Evolutionary conservation across 2,797 vertebrate genomes (phyloP).

Genomic region (Coregonus suidteri): DNA sequence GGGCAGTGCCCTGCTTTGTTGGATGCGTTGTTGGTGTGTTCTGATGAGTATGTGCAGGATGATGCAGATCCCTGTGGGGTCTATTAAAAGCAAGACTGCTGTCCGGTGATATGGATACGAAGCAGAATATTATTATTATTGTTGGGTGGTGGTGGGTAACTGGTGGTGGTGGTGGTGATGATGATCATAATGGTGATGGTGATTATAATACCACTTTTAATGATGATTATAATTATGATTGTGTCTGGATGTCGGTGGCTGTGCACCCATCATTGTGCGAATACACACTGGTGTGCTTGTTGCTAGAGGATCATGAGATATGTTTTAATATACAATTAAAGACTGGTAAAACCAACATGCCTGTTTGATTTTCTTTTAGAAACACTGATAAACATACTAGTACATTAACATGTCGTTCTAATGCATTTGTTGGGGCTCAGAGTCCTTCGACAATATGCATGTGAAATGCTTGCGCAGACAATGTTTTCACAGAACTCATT

Average conservation of each 20-base stretch:
- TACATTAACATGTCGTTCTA: not conserved
- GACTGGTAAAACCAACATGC: conserved; percentile 50
- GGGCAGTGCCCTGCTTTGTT: conserved; percentile 51
- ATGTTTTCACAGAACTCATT: not conserved
- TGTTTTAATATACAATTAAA: conserved; percentile 79
- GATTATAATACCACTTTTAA: conserved; percentile 39
- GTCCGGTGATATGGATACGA: conserved; percentile 32
- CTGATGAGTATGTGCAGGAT: conserved; percentile 42
- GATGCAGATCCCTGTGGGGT: conserved; percentile 41
- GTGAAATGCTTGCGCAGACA: not conserved
- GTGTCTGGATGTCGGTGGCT: conserved; percentile 66
- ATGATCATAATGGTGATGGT: conserved; percentile 43
- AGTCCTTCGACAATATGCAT: not conserved
- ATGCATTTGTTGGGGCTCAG: not conserved
- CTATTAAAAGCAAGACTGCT: conserved; percentile 26
- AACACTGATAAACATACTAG: not conserved
- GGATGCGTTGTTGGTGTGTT: conserved; percentile 41
- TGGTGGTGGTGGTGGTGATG: conserved; percentile 46
- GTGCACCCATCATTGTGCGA: conserved; percentile 63
- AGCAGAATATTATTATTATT: conserved; percentile 40
- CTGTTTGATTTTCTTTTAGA: conserved; percentile 8
- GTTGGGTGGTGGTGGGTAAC: conserved; percentile 46
- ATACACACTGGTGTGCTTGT: conserved; percentile 59
- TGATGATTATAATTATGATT: conserved; percentile 35
- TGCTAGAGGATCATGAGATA: conserved; percentile 69